Base-by-base conservation (phyloP, 2,797 vertebrate species). In the Gobionotothen gibberifrons region DNA sequence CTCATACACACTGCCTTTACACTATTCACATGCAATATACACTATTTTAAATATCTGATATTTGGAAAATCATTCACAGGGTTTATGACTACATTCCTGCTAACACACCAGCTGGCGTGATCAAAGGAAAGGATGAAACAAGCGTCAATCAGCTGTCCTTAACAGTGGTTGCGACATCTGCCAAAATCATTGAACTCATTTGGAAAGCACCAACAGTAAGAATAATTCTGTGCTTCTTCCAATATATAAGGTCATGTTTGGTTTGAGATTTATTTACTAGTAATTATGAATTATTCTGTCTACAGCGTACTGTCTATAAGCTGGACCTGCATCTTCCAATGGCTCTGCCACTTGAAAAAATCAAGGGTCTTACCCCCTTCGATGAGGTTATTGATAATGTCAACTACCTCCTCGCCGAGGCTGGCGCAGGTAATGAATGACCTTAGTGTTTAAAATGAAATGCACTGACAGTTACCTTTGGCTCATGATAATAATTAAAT, bases 301-400 rank as follows among this genome's bases (percentile, higher is more conserved):
- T 83, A 47, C 60, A 95, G 94, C 85, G 74, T 42, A 93, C 87
- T 19, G 3, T 93, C 39, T 93, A 89, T 74, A 93, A 85, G 82
- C 66, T 69, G 52, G 86, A 46, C n/a, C 0, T 92, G 48, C 0
- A 0, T 65, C 64, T 94, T 16, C 93, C 93, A 2, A 0, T 92
- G 58, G 59, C 42, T 60, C 36, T 95, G 76, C 93, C 93, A n/a
- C 3, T 93, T 15, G 79, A 83, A 83, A 52, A 89, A 36, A 36
- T 36, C 32, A 36, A 36, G 32, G 8, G 8, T 36, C 32, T 36
- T 6, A 87, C 90, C 21, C 32, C 32, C 32, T 36, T 36, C 8
- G 32, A 36, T 36, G 7, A 9, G 32, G 32, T 36, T 36, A 8
- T 36, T 36, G 32, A 36, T 36, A 36, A 36, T 36, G 32, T 36